Evolutionary conservation across 1,140 invertebrate species (phyloP), one percentile per base, ranked within the genome.

Genomic region (Drosophila repletoides): DNA sequence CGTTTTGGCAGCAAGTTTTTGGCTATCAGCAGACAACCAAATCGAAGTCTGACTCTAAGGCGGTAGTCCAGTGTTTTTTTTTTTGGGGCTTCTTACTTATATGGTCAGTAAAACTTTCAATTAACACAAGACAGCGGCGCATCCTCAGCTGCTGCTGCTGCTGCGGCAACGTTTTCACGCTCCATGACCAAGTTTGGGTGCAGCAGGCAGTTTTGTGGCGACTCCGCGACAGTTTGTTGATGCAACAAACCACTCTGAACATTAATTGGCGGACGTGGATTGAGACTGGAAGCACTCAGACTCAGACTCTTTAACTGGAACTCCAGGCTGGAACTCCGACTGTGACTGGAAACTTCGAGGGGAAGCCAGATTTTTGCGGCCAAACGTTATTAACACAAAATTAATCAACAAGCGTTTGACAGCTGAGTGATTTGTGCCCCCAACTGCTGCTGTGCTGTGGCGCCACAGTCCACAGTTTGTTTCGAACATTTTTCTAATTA

Each of bases 341-440:
- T 45, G 56, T 61, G 15, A 46, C 74, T 79, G 79, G 79, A 83
- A n/a, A n/a, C n/a, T n/a, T n/a, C n/a, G n/a, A n/a, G n/a, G n/a
- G n/a, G n/a, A n/a, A n/a, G n/a, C n/a, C n/a, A n/a, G n/a, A n/a
- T n/a, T 84, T 74, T 79, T 70, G 49, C 9, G 60, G 48, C 49
- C 43, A 31, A 53, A 56, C 79, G 73, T 73, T 77, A 86, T 84
- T 83, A 83, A 72, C 79, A 79, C 74, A 70, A 84, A 84, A 83
- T 83, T 84, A 83, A 83, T 83, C 79, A 83, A 79, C 74, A 67
- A 79, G 70, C 79, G 74, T 83, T 84, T 84, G 79, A 83, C 79
- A 79, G 80, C 49, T 83, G 79, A 83, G 60, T 83, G 79, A 84
- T 83, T 83, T 79, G 79, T 83, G 77, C 56, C 33, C 31, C 33